Evolutionary conservation across 2,113 vertebrate genomes (phyloP).

Genomic region (Balaeniceps rex): DNA sequence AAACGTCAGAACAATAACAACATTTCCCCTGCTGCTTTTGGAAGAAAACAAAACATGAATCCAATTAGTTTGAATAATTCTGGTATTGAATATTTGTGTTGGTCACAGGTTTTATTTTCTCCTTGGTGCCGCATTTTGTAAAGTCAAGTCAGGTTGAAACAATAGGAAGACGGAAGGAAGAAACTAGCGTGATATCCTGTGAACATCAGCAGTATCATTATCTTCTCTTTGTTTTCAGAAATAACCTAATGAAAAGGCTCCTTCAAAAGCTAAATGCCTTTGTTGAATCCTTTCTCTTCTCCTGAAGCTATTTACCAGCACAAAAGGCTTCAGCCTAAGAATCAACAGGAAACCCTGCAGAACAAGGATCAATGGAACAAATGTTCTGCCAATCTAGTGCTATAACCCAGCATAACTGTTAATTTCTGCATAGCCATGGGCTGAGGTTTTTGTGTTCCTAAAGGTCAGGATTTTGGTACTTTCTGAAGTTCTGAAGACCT

Average conservation of each 20-base stretch:
- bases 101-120: background rate
- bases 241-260: background rate
- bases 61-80: background rate
- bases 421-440: background rate
- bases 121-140: background rate
- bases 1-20: background rate
- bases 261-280: background rate
- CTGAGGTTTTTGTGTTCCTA: background rate
- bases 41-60: background rate
- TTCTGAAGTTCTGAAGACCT: background rate
- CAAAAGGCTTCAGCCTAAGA: background rate
- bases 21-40: background rate
- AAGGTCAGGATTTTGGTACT: background rate
- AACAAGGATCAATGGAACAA: background rate
- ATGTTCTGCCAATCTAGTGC: background rate
- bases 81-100: background rate
- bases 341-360: background rate
- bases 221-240: slow-evolving; percentile 21
- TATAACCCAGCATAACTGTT: background rate
- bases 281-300: background rate
- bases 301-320: background rate
- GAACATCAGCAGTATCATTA: background rate
- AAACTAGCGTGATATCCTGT: background rate
- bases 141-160: background rate
- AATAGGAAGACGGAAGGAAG: background rate